Evolutionary conservation across 2,797 vertebrate species (phyloP).

Genomic region (Megalops cyprinoides): DNA sequence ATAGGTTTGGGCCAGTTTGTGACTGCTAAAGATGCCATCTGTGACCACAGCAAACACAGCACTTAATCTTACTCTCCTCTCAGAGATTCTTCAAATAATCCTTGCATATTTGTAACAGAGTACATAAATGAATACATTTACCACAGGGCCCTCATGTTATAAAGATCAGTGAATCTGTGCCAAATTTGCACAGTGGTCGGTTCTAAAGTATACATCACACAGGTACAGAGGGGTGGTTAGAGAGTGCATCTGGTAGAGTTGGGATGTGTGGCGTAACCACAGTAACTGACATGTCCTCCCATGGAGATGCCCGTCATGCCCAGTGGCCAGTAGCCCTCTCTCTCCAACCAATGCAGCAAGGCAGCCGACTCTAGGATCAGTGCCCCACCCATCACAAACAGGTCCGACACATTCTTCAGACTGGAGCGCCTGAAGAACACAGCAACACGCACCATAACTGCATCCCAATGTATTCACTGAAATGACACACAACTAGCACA

Average conservation of each 20-base stretch:
- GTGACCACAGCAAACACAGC: constrained; percentile 40
- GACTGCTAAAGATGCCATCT: constrained; percentile 98
- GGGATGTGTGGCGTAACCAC: background rate
- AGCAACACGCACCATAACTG: constrained; percentile 24
- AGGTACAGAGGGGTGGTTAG: no score
- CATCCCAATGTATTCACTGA: background rate
- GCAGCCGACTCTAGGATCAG: constrained; percentile 91
- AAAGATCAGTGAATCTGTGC: no score
- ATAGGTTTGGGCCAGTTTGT: constrained; percentile 98
- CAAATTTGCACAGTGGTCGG: no score
- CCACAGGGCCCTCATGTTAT: no score
- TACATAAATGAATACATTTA: no score
- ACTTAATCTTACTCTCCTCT: background rate
- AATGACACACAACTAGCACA: background rate
- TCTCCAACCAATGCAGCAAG: constrained; percentile 92
- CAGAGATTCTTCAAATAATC: no score
- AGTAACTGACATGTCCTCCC: constrained; percentile 92
- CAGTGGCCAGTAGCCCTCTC: constrained; percentile 93
- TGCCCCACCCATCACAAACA: constrained; percentile 98
- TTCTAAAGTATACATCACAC: no score
- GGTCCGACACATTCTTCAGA: constrained; percentile 95
- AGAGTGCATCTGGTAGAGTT: no score
- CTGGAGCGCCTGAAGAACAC: constrained; percentile 84
- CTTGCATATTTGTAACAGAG: no score
- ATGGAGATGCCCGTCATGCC: constrained; percentile 99